Conservation (phyloP, 2,797 vertebrate species). For the Hoplostethus atlanticus region DNA sequence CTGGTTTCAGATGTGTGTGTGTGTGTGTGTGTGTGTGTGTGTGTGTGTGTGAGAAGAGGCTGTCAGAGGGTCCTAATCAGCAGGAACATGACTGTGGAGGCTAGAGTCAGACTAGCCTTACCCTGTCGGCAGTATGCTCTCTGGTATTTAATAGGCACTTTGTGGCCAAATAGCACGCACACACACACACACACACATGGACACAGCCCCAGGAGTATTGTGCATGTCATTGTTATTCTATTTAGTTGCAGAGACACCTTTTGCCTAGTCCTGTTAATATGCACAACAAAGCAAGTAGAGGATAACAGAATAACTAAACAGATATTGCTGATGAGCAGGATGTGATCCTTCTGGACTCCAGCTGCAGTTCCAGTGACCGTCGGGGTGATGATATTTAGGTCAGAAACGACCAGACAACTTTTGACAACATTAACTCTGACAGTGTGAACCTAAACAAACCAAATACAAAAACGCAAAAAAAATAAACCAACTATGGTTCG, state of each 20-base stretch:
- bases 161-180: slow-evolving; percentile 7
- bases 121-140: not conserved
- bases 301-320: slow-evolving; percentile 27
- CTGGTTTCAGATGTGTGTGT: not conserved
- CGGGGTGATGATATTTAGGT: too few species aligned
- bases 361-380: too few species aligned
- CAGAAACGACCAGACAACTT: too few species aligned
- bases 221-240: slow-evolving; percentile 47
- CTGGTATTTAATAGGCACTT: slow-evolving; percentile 4
- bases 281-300: slow-evolving; percentile 43
- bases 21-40: not conserved
- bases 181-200: slow-evolving; percentile 1
- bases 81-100: not conserved
- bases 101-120: not conserved
- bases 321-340: slow-evolving; percentile 15
- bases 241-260: slow-evolving; percentile 34
- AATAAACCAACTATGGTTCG: too few species aligned
- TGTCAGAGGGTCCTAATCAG: not conserved
- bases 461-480: too few species aligned
- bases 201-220: slow-evolving; percentile 37
- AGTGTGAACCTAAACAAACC: too few species aligned
- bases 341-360: slow-evolving; percentile 19
- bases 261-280: slow-evolving; percentile 29
- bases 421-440: too few species aligned
- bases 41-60: not conserved